Percentiles rank a stretch among this genome's conserved stretches.
Evolutionary conservation across 2,113 vertebrate species (phyloP).

Genomic region (Melanerpes formicivorus): DNA sequence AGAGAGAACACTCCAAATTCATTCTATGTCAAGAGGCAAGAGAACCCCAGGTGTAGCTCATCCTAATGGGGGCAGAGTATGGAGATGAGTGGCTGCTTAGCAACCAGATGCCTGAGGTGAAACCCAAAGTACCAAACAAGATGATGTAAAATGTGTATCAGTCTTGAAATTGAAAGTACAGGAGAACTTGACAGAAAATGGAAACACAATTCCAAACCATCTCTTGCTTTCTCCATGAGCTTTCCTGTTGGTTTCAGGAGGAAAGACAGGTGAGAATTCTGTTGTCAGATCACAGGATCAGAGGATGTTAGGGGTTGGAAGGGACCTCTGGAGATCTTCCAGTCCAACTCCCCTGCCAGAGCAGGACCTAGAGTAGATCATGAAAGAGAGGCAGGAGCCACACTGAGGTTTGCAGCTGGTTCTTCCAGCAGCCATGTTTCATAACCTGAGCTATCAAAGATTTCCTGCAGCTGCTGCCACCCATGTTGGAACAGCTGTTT

Average conservation of each 20-base stretch:
- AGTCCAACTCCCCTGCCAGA: too few species aligned
- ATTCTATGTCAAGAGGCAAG: background rate
- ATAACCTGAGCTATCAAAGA: background rate
- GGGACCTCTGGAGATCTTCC: too few species aligned
- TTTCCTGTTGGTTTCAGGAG: background rate
- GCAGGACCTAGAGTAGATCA: too few species aligned
- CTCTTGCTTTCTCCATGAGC: background rate
- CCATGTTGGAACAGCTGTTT: background rate
- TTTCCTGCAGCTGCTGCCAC: background rate
- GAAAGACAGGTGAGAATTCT: background rate
- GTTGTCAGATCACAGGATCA: background rate
- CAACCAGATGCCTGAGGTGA: constrained; percentile 1
- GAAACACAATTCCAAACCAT: background rate
- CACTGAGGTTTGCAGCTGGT: background rate
- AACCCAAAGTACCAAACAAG: background rate
- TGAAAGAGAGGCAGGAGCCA: background rate
- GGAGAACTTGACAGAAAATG: background rate
- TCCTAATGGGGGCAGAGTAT: background rate
- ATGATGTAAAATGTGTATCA: background rate
- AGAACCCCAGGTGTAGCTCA: background rate
- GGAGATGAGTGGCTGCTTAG: background rate
- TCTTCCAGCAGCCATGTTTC: background rate
- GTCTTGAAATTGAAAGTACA: background rate
- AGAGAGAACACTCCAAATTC: background rate
- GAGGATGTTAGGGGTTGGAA: too few species aligned